These are phyloP conservation scores for Andrena trimmerana DNA, from an alignment of 2,888 invertebrate genomes.

Conservation along the genomic window DNA sequence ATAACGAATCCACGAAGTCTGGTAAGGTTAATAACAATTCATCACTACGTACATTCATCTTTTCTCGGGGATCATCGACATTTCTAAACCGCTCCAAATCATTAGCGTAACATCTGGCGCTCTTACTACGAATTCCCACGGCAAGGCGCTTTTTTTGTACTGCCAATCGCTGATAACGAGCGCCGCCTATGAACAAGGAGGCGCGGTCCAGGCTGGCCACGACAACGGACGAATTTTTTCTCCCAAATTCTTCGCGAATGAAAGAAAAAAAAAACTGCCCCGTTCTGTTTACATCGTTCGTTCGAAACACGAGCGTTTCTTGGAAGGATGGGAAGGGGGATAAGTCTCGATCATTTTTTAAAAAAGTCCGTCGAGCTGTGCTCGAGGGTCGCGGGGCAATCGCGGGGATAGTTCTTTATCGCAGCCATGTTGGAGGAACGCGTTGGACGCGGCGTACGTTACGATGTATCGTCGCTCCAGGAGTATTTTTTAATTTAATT, in stretches of 20 bases:
- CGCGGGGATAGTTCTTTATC: slow-evolving; percentile 49
- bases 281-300: background rate
- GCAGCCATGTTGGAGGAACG: slow-evolving; percentile 74
- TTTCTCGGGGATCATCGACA: background rate
- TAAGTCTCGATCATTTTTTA: background rate
- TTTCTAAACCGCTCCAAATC: background rate
- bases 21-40: background rate
- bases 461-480: slow-evolving; percentile 53
- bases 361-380: no score
- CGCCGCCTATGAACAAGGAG: slow-evolving; percentile 55
- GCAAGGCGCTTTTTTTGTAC: slow-evolving; percentile 31
- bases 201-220: slow-evolving; percentile 48
- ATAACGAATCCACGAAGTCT: background rate
- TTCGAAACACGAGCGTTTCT: background rate
- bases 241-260: background rate
- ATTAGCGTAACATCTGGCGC: background rate
- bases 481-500: slow-evolving; percentile 71
- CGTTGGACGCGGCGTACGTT: slow-evolving; percentile 74
- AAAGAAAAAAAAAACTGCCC: background rate
- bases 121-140: background rate
- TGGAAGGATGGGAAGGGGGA: background rate
- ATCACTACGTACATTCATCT: background rate
- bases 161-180: slow-evolving; percentile 40
- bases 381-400: no score
- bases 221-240: slow-evolving; percentile 6